Evolutionary conservation across 2,888 invertebrate species (phyloP).

Genomic region (Alloplasta piceator): DNA sequence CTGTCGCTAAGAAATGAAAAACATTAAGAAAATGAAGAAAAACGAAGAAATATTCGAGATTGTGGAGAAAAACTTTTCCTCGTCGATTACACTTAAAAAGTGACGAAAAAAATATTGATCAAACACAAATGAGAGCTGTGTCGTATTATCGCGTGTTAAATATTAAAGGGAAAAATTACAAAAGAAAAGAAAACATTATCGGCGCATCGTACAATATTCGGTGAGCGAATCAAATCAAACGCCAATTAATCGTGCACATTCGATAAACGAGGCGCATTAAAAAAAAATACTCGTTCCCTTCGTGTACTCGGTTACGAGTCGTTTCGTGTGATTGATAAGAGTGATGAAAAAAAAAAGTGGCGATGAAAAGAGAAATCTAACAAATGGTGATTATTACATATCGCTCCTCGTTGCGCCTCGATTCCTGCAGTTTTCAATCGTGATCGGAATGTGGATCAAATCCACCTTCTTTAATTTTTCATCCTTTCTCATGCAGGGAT

Average conservation of each 20-base stretch:
- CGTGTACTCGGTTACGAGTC: constrained; percentile 26
- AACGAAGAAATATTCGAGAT: too few species aligned
- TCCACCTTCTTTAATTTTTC: too few species aligned
- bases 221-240: constrained; percentile 55
- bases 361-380: constrained; percentile 37
- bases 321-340: not conserved
- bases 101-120: not conserved
- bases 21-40: not conserved
- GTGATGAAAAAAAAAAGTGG: constrained; percentile 1
- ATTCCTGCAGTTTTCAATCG: constrained; percentile 59
- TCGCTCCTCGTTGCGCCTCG: constrained; percentile 61
- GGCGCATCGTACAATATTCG: constrained; percentile 50
- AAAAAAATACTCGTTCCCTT: constrained; percentile 40
- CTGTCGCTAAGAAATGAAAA: constrained; percentile 29
- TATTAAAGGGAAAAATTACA: constrained; percentile 13
- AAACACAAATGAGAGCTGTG: constrained; percentile 40
- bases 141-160: constrained; percentile 45
- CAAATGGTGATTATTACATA: constrained; percentile 60
- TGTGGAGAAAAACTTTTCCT: too few species aligned
- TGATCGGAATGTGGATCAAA: not conserved
- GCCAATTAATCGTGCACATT: constrained; percentile 45
- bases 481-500: too few species aligned
- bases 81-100: constrained; percentile 23
- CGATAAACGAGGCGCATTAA: constrained; percentile 40
- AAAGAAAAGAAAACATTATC: constrained; percentile 42